A percentile compares a stretch with the other conserved stretches of the same genome.
These are phyloP conservation scores for Acleris holmiana DNA, from an alignment of 2,888 invertebrate species.

Conservation along the genomic window DNA sequence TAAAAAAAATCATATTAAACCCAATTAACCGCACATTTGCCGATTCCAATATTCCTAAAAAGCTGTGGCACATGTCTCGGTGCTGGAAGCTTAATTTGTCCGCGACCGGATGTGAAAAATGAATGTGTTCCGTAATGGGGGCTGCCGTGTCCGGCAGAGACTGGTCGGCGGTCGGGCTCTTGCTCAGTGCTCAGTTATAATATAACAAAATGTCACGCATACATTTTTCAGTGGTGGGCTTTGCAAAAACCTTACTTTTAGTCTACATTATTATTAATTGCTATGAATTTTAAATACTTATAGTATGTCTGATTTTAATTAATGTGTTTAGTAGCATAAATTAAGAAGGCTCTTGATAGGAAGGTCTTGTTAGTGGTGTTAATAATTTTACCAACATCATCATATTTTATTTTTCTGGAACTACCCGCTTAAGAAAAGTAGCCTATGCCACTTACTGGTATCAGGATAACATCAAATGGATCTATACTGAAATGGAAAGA, in stretches of 20 bases:
- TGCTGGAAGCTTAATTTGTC: slow-evolving; percentile 63
- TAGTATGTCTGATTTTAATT: too few relatives aligned
- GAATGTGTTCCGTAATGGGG: slow-evolving; percentile 69
- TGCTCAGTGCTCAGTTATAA: slow-evolving; percentile 49
- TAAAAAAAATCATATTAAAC: not conserved
- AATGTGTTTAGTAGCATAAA: too few relatives aligned
- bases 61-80: slow-evolving; percentile 27
- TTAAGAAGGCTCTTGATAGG: too few relatives aligned
- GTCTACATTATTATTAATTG: too few relatives aligned
- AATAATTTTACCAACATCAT: too few relatives aligned
- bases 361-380: too few relatives aligned
- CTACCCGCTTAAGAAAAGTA: too few relatives aligned
- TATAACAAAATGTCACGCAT: slow-evolving; percentile 44
- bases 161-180: slow-evolving; percentile 53
- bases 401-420: too few relatives aligned
- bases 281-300: too few relatives aligned
- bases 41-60: slow-evolving; percentile 22
- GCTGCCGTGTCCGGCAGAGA: slow-evolving; percentile 56
- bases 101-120: slow-evolving; percentile 71
- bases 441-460: too few relatives aligned
- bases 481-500: too few relatives aligned
- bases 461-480: too few relatives aligned
- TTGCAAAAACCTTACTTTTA: not conserved
- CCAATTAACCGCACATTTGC: slow-evolving; percentile 7
- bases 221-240: slow-evolving; percentile 11